Percentiles rank a stretch among this genome's conserved stretches.
phyloP scores from a whole-genome alignment of 2,113 vertebrate species.

The Hemicordylus capensis region DNA sequence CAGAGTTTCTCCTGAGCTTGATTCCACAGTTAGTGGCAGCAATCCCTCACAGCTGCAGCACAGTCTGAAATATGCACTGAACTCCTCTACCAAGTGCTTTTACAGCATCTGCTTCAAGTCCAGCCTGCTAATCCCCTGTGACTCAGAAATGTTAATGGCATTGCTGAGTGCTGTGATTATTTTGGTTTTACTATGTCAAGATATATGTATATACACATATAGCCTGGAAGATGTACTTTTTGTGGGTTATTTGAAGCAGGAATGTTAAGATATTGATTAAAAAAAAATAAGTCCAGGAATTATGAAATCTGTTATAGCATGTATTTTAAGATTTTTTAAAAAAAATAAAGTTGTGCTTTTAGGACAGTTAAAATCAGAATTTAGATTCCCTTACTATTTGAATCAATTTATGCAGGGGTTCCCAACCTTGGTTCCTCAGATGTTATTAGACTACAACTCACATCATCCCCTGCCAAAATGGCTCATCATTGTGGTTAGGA shows the following conservation, averaged over 20 bases:
- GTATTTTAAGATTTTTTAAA: neutral
- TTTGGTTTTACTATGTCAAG: constrained; percentile 62
- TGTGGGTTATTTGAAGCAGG: constrained; percentile 39
- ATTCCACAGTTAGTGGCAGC: constrained; percentile 70
- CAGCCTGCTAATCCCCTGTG: constrained; percentile 51
- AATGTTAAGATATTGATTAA: constrained; percentile 7
- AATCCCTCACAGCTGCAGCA: constrained; percentile 75
- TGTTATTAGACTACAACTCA: too few relatives aligned
- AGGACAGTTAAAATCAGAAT: neutral
- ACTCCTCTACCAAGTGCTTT: constrained; percentile 45
- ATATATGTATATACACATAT: neutral
- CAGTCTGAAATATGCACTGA: constrained; percentile 31
- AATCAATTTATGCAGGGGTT: too few relatives aligned
- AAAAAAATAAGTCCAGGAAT: fast-evolving
- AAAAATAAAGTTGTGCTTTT: neutral
- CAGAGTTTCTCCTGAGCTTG: constrained; percentile 76
- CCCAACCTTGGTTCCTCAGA: too few relatives aligned
- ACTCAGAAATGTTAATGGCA: constrained; percentile 62
- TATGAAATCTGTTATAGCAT: neutral
- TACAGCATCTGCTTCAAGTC: constrained; percentile 59
- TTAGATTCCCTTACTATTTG: neutral
- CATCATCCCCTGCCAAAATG: too few relatives aligned
- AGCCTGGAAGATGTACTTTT: constrained; percentile 50
- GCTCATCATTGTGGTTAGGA: too few relatives aligned
- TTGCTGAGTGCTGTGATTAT: constrained; percentile 58